A percentile compares a stretch with the other conserved stretches of the same genome.
phyloP scores from a whole-genome alignment of 2,113 vertebrate genomes.

The Fregetta grallaria region DNA sequence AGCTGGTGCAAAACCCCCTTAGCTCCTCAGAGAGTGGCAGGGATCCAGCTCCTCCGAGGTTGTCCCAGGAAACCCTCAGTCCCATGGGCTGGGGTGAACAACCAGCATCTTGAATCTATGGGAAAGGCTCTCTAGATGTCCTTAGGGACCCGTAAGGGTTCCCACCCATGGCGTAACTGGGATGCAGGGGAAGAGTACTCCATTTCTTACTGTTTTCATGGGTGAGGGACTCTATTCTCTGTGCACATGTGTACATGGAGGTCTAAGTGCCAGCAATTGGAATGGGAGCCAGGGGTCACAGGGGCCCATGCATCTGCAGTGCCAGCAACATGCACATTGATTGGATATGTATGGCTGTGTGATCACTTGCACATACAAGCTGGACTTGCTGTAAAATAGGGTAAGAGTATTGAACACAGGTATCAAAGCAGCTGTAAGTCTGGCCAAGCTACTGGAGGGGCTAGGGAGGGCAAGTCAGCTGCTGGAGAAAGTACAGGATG shows the following conservation, averaged over 20 bases:
- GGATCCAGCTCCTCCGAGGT: background rate
- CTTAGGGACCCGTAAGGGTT: background rate
- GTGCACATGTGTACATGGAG: background rate
- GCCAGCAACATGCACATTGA: background rate
- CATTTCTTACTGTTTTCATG: background rate
- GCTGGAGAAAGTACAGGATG: background rate
- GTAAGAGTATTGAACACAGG: background rate
- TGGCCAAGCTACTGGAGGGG: background rate
- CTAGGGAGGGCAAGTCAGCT: background rate
- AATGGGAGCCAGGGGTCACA: background rate
- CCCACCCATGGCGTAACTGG: no score
- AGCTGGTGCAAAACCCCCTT: background rate
- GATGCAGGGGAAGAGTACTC: background rate
- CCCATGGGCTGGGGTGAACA: background rate
- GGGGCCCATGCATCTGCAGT: fast-evolving
- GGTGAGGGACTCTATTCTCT: background rate
- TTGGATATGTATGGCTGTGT: background rate
- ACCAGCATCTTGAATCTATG: background rate
- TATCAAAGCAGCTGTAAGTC: background rate
- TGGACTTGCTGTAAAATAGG: background rate
- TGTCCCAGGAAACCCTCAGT: background rate
- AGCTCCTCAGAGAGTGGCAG: background rate
- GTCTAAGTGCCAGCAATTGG: background rate
- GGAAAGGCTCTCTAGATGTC: background rate
- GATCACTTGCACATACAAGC: background rate